Percentiles rank a stretch among this genome's conserved stretches.
phyloP scores from a whole-genome alignment of 2,888 invertebrate species.

The Apodemia mormo region DNA sequence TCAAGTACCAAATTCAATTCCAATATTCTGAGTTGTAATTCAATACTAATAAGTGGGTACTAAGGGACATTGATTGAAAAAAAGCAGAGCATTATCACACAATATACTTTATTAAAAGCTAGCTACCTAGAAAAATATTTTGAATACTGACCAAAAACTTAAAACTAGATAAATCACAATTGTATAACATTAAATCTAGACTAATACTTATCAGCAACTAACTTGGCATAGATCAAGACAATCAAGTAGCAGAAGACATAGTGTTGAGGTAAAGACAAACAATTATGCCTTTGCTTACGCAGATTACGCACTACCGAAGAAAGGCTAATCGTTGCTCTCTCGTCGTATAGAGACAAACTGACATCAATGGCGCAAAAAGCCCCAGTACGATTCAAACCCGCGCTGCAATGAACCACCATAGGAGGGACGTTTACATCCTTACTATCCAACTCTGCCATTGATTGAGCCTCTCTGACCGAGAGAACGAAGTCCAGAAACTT shows the following conservation, averaged over 20 bases:
- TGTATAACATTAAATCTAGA: constrained; percentile 20
- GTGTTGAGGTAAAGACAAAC: no score
- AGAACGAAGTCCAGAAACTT: constrained; percentile 24
- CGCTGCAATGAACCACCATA: constrained; percentile 24
- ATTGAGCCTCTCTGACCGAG: constrained; percentile 25
- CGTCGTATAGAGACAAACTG: no score
- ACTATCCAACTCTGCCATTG: constrained; percentile 19
- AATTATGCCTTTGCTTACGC: no score
- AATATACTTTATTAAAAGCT: constrained; percentile 23
- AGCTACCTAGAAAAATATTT: constrained; percentile 22
- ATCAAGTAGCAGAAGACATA: no score
- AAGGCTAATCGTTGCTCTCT: no score
- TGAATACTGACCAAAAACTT: constrained; percentile 20
- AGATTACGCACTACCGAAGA: no score
- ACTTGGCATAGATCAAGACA: no score
- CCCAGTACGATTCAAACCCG: constrained; percentile 24
- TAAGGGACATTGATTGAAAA: constrained; percentile 21
- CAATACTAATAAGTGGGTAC: constrained; percentile 19
- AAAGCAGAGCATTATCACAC: constrained; percentile 21
- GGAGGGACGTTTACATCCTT: constrained; percentile 20
- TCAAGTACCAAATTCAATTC: no score
- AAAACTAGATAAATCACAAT: constrained; percentile 22
- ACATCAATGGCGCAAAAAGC: no score
- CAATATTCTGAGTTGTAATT: constrained; percentile 17
- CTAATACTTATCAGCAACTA: constrained; percentile 24